These are phyloP conservation scores for Centropus bengalensis DNA, from an alignment of 2,113 vertebrate genomes.

Conservation along the genomic window DNA sequence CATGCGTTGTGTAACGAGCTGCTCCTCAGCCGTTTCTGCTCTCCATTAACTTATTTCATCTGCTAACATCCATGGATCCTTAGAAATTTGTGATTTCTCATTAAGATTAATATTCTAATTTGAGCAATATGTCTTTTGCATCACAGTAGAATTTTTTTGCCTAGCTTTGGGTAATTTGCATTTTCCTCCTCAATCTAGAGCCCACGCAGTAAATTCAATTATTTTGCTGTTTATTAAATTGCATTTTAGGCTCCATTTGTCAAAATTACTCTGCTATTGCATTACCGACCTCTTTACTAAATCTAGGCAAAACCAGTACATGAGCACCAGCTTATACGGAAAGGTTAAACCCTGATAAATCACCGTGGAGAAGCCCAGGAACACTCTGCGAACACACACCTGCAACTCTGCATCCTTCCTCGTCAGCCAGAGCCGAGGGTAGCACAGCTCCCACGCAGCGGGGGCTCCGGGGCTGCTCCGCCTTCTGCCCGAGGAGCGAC, in stretches of 20 bases:
- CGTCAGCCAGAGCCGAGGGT: neutral
- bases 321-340: neutral
- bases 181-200: neutral
- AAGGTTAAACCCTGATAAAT: neutral
- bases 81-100: neutral
- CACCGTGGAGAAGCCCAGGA: neutral
- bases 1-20: neutral
- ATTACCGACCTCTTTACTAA: neutral
- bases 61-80: neutral
- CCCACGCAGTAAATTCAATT: constrained; percentile 12
- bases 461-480: too few species aligned
- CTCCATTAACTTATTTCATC: neutral
- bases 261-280: constrained; percentile 8
- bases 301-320: neutral
- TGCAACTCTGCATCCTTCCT: neutral
- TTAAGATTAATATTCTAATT: constrained; percentile 51
- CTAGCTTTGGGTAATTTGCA: neutral
- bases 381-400: neutral
- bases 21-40: neutral
- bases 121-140: neutral
- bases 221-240: constrained; percentile 12
- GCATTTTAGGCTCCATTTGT: constrained; percentile 22
- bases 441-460: neutral
- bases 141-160: neutral
- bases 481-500: neutral